Base-by-base conservation (phyloP, 2,888 invertebrate species). In the Apamea epomidion region DNA sequence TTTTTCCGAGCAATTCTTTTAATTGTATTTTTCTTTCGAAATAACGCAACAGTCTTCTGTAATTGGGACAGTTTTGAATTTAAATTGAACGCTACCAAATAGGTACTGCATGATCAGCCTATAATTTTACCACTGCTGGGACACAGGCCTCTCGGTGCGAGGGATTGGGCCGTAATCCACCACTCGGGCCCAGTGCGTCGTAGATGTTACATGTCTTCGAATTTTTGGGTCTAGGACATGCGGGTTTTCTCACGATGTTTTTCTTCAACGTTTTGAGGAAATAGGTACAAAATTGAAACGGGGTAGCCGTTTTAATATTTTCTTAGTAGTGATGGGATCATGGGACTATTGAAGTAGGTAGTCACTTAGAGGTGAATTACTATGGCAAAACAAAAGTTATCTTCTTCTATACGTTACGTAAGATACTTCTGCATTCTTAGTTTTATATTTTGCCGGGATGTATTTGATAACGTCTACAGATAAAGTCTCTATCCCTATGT, bases 1-100 rank as follows among this genome's bases (percentile, higher is more conserved):
- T 82, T 51, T 51, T 83, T 58, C 21, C 12, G 51, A 74, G 18
- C 8, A 16, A n/a, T 74, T 79, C 21, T 80, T 21, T 80, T 64
- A 65, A 74, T 82, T 74, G 21, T 62, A 45, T 78, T 82, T 75
- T 29, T 10, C 4, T 81, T 67, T 51, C 6, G 1, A 18, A 60
- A n/a, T 42, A 42, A 67, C 1, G 5, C 5, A 58, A 69, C 42
- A 42, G 48, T 21, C 18, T 48, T 67, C 4, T 60, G 73, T 16
- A 71, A 14, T 73, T 14, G 7, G 25, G 14, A 54, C 60, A 25
- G 37, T 48, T 73, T 60, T 37, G 45, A 58, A 12, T 78, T 78
- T 21, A 16, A 18, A 25, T 51, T 3, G 10, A 71, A 54, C 3
- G 32, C 45, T 48, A 18, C 3, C 1, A 37, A 51, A 54, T 16